phyloP scores from a whole-genome alignment of 2,797 vertebrate genomes.

The Ptychadena robeensis region DNA sequence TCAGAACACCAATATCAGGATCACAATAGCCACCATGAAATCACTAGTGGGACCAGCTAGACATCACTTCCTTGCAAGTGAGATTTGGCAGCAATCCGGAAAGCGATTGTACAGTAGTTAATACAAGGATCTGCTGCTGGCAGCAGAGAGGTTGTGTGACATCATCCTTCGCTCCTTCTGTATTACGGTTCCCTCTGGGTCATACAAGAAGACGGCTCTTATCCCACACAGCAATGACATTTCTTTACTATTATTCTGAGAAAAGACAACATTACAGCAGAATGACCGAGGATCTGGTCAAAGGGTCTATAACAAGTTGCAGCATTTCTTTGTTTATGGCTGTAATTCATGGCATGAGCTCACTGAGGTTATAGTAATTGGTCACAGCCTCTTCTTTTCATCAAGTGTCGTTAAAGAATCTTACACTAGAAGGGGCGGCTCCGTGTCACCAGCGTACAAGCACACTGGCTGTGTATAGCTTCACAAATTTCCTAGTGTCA shows the following conservation, averaged over 20 bases:
- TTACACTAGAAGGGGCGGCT: neutral
- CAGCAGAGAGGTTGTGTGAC: too few relatives aligned
- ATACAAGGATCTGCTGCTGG: too few relatives aligned
- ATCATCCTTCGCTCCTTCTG: neutral
- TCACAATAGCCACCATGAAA: too few relatives aligned
- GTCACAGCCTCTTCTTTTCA: constrained; percentile 19
- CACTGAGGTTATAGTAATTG: neutral
- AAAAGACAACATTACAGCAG: neutral
- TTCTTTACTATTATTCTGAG: neutral
- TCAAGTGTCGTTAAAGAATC: neutral
- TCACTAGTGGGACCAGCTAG: too few relatives aligned
- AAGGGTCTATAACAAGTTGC: constrained; percentile 1
- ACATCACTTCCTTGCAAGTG: too few relatives aligned
- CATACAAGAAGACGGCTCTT: neutral
- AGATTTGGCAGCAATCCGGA: too few relatives aligned
- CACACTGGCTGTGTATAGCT: neutral
- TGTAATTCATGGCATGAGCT: constrained; percentile 27
- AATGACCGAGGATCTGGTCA: neutral
- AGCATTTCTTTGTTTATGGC: constrained; percentile 22
- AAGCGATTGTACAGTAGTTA: too few relatives aligned
- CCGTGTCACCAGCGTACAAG: neutral
- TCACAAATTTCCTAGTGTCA: neutral
- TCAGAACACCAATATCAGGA: too few relatives aligned
- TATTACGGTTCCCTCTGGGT: neutral
- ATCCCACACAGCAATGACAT: neutral